These are phyloP conservation scores for Ceratothoa steindachneri DNA, from an alignment of 2,888 invertebrate species.

Conservation along the genomic window DNA sequence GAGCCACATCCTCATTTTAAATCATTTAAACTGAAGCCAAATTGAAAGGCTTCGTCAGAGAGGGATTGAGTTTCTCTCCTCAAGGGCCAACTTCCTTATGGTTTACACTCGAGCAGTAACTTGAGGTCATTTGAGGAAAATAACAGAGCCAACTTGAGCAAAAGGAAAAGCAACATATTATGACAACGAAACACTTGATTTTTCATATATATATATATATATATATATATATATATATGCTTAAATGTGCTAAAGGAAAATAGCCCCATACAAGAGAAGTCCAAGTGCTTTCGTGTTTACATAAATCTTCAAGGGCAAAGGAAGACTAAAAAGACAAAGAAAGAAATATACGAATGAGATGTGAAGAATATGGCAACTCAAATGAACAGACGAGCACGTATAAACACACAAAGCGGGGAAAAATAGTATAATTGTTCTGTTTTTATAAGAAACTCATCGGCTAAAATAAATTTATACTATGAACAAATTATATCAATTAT, in stretches of 20 bases:
- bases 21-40: neutral
- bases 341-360: too few relatives aligned
- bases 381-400: too few relatives aligned
- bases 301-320: too few relatives aligned
- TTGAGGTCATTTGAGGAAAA: neutral
- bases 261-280: neutral
- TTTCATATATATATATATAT: slow-evolving; percentile 8
- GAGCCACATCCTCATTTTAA: neutral
- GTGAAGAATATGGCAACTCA: too few relatives aligned
- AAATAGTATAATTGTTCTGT: too few relatives aligned
- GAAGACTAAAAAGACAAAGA: too few relatives aligned
- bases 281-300: too few relatives aligned
- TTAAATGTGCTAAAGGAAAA: neutral
- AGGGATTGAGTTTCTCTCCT: neutral
- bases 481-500: too few relatives aligned
- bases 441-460: too few relatives aligned
- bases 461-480: too few relatives aligned
- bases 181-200: neutral
- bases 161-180: neutral
- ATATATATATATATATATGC: slow-evolving; percentile 11
- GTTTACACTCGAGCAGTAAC: neutral
- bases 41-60: neutral
- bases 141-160: neutral
- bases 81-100: neutral
- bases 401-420: too few relatives aligned